A percentile compares a stretch with the other conserved stretches of the same genome.
phyloP scores from a whole-genome alignment of 2,888 invertebrate genomes.

The Coleophora deauratella region DNA sequence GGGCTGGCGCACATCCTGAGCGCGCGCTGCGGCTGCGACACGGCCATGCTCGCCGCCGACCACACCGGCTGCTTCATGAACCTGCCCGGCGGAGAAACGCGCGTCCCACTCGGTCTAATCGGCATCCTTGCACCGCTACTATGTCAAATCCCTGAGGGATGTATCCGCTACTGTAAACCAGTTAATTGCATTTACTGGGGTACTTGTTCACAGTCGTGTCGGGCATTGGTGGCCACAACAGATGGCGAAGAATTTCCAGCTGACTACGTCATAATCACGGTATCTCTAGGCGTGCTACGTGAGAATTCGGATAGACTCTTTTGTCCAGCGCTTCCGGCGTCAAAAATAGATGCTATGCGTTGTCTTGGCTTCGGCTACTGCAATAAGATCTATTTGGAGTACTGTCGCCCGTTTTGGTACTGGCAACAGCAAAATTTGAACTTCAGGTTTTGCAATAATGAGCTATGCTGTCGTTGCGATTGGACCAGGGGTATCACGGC shows the following conservation, averaged over 20 bases:
- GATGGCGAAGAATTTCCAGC: constrained; percentile 81
- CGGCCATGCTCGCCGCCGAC: constrained; percentile 52
- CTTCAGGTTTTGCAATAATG: constrained; percentile 75
- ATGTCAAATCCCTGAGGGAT: constrained; percentile 76
- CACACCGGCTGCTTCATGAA: constrained; percentile 59
- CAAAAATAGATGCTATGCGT: constrained; percentile 80
- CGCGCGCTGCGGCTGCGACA: constrained; percentile 78
- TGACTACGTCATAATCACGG: constrained; percentile 86
- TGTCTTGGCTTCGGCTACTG: constrained; percentile 81
- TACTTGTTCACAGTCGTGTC: constrained; percentile 57
- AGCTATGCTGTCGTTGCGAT: constrained; percentile 66
- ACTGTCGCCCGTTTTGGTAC: constrained; percentile 81
- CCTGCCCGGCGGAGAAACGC: constrained; percentile 74
- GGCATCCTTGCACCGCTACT: constrained; percentile 78
- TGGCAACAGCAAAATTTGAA: constrained; percentile 79
- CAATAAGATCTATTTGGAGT: constrained; percentile 85
- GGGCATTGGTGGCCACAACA: constrained; percentile 76
- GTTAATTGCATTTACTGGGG: constrained; percentile 82
- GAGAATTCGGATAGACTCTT: constrained; percentile 78
- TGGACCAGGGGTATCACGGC: constrained; percentile 84
- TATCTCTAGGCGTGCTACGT: constrained; percentile 84
- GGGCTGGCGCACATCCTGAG: constrained; percentile 77
- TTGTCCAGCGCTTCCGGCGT: constrained; percentile 79
- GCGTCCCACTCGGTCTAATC: constrained; percentile 77
- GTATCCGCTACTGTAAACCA: constrained; percentile 78